Evolutionary conservation across 2,888 invertebrate genomes (phyloP), one percentile per base, ranked within the genome.

Genomic region (Orthosia gothica): DNA sequence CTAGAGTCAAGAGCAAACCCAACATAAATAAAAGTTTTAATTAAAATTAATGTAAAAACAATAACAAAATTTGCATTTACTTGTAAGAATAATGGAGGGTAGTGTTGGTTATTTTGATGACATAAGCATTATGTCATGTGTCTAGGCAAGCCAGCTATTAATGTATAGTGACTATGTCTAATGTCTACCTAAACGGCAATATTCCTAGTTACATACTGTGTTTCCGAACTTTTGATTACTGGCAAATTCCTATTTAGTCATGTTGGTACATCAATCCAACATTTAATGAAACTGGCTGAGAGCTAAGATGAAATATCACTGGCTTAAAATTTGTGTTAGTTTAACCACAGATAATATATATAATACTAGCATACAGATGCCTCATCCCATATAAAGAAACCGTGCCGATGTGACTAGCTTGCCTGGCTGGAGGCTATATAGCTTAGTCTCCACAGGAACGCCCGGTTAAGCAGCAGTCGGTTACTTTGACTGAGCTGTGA

Each of bases 41-140:
- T 80, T 23, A 79, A 61, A 20, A 57, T 49, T 77, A 7, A 12
- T 59, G 11, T 59, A 26, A 26, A 59, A 57, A 66, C 45, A 63
- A 54, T 66, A 66, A 79, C 26, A 32, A 66, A 62, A 32, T 23
- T 13, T 68, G 49, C 49, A 81, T 81, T 50, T 20, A 55, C 45
- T 50, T 68, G 5, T n/a, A 57, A 55, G 45, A 72, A 71, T 26
- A 16, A 11, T 5, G 26, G 7, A 69, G n/a, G 23, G 40, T 59
- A 52, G 15, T 52, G 20, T 5, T 23, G 5, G 11, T 50, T 58
- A 18, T 58, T 26, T 49, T 59, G 59, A 26, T 54, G 59, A 20
- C 40, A 3, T 79, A 59, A 47, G 32, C 26, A 58, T 58, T 16
- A 16, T 4, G 71, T 47, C 79, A 32, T 26, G 23, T 49, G 40